These are phyloP conservation scores for Dasyornis broadbenti DNA, from an alignment of 2,113 vertebrate species.

Conservation along the genomic window DNA sequence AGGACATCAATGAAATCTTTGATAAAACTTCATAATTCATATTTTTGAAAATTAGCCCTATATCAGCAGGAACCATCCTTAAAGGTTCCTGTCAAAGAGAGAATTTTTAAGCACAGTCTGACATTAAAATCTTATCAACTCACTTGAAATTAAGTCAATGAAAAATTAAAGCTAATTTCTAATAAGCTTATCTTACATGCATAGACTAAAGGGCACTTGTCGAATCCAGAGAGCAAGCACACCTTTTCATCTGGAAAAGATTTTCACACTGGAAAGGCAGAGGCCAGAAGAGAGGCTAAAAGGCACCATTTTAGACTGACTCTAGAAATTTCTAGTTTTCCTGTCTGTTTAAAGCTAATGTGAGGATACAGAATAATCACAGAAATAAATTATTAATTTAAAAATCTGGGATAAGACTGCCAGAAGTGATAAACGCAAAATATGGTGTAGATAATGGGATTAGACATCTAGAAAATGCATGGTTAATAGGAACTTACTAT, in stretches of 20 bases:
- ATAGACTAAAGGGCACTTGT: conserved; percentile 51
- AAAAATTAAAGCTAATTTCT: conserved; percentile 81
- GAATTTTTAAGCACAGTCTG: conserved; percentile 81
- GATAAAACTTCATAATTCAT: conserved; percentile 63
- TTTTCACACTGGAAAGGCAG: neutral
- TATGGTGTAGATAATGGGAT: conserved; percentile 3
- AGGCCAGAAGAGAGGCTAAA: conserved; percentile 2
- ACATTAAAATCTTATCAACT: conserved; percentile 85
- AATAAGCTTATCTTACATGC: conserved; percentile 67
- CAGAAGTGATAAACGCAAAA: conserved; percentile 39
- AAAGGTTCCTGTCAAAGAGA: conserved; percentile 82
- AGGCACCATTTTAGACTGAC: neutral
- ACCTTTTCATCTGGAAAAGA: conserved; percentile 30
- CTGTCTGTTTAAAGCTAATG: conserved; percentile 15
- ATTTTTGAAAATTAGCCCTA: conserved; percentile 59
- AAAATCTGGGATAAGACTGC: conserved; percentile 36
- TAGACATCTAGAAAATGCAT: conserved; percentile 34
- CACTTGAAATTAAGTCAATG: conserved; percentile 87
- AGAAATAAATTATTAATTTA: conserved; percentile 54
- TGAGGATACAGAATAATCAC: conserved; percentile 43
- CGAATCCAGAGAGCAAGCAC: neutral
- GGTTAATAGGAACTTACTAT: neutral
- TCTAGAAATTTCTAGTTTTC: neutral
- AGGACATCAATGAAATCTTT: conserved; percentile 61
- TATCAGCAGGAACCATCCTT: conserved; percentile 72